Percentiles rank a stretch among this genome's conserved stretches.
Evolutionary conservation across 2,113 vertebrate species (phyloP).

Genomic region (Apodemus sylvaticus): DNA sequence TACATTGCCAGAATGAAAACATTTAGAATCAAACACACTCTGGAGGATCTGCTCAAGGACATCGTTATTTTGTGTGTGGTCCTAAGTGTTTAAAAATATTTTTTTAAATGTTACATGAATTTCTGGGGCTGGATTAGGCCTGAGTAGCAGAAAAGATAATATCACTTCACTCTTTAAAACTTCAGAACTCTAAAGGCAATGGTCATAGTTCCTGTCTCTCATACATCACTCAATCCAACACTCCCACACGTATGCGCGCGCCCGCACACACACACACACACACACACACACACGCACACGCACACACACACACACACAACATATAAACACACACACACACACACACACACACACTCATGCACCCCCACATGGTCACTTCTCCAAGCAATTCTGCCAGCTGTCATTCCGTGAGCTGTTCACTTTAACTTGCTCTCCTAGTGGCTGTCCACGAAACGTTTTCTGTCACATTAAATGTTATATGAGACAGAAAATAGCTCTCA

Average conservation of each 20-base stretch:
- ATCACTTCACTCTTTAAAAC: background rate
- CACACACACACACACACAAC: background rate
- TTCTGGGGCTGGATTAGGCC: background rate
- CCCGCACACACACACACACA: background rate
- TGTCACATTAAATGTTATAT: background rate
- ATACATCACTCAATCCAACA: background rate
- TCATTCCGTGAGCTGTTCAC: background rate
- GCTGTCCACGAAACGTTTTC: background rate
- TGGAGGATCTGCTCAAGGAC: background rate
- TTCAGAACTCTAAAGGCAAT: background rate
- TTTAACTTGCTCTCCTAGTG: background rate
- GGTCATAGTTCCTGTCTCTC: background rate
- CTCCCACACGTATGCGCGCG: background rate
- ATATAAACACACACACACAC: background rate
- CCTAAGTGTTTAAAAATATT: slow-evolving; percentile 25
- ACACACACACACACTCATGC: background rate
- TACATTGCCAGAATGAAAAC: background rate
- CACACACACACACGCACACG: background rate
- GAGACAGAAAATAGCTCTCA: background rate
- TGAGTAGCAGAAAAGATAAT: background rate
- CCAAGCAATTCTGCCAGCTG: background rate
- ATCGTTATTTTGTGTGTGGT: background rate
- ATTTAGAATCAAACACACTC: background rate
- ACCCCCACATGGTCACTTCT: background rate
- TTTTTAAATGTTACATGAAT: background rate